A percentile compares a stretch with the other conserved stretches of the same genome.
phyloP scores from a whole-genome alignment of 1,140 invertebrate species.

The Campoletis sonorensis region DNA sequence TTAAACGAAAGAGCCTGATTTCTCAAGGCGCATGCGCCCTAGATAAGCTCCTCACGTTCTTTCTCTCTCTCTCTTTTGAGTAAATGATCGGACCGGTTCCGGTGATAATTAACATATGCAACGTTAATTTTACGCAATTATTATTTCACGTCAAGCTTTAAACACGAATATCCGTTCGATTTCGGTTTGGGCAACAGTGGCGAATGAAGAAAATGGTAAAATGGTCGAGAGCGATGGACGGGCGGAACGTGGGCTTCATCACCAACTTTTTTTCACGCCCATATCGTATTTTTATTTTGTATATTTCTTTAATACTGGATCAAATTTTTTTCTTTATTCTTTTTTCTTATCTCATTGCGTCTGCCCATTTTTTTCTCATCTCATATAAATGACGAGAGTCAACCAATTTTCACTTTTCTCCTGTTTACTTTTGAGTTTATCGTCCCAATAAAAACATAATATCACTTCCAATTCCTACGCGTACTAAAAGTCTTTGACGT shows the following conservation, averaged over 20 bases:
- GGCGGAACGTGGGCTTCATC: conserved; percentile 47
- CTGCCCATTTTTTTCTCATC: neutral
- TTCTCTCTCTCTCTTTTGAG: neutral
- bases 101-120: conserved; percentile 72
- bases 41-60: conserved; percentile 27
- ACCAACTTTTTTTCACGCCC: neutral
- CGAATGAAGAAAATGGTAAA: conserved; percentile 25
- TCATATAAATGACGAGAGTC: neutral
- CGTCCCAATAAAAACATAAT: neutral
- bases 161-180: neutral
- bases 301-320: neutral
- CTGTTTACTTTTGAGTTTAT: neutral
- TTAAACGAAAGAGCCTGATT: conserved; percentile 13
- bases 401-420: neutral
- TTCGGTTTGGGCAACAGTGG: neutral
- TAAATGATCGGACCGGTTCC: conserved; percentile 62
- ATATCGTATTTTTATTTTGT: conserved; percentile 23
- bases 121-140: conserved; percentile 74
- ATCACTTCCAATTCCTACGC: no score
- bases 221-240: conserved; percentile 46
- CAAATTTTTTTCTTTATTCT: neutral
- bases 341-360: no score
- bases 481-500: conserved; percentile 14
- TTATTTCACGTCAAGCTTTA: conserved; percentile 67
- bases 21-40: conserved; percentile 45